These are phyloP conservation scores for Siphamia tubifer DNA, from an alignment of 2,113 vertebrate species.

Conservation along the genomic window DNA sequence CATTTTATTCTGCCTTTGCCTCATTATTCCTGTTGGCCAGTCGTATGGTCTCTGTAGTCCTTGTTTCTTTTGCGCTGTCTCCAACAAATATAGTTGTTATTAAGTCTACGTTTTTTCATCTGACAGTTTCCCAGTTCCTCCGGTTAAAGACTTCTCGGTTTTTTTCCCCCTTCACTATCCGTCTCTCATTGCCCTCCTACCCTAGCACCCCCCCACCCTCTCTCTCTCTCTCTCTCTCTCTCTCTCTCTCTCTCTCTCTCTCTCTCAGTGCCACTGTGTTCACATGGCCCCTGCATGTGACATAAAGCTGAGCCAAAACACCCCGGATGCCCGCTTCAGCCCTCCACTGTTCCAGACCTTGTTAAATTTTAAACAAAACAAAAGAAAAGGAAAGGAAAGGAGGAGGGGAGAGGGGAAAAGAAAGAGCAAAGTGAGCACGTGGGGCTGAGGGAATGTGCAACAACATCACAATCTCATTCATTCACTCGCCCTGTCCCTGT, in stretches of 20 bases:
- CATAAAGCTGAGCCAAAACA: conserved; percentile 75
- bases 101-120: background rate
- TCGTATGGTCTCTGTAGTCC: background rate
- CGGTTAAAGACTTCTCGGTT: conserved; percentile 44
- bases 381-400: conserved; percentile 58
- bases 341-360: conserved; percentile 77
- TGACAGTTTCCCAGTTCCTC: conserved; percentile 23
- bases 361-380: conserved; percentile 81
- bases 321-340: conserved; percentile 78
- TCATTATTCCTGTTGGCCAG: background rate
- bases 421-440: conserved; percentile 57
- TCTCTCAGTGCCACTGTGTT: conserved; percentile 69
- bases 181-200: background rate
- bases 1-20: background rate
- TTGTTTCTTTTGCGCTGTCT: conserved; percentile 11
- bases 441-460: conserved; percentile 68
- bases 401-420: conserved; percentile 14
- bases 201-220: conserved; percentile 14
- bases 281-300: conserved; percentile 83
- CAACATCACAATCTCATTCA: conserved; percentile 74
- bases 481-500: conserved; percentile 42
- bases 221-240: conserved; percentile 1
- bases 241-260: conserved; percentile 11
- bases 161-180: conserved; percentile 11
- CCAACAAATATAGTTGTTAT: conserved; percentile 13